Evolutionary conservation across 1,140 invertebrate species (phyloP), one percentile per base, ranked within the genome.

Genomic region (Conus betulinus): DNA sequence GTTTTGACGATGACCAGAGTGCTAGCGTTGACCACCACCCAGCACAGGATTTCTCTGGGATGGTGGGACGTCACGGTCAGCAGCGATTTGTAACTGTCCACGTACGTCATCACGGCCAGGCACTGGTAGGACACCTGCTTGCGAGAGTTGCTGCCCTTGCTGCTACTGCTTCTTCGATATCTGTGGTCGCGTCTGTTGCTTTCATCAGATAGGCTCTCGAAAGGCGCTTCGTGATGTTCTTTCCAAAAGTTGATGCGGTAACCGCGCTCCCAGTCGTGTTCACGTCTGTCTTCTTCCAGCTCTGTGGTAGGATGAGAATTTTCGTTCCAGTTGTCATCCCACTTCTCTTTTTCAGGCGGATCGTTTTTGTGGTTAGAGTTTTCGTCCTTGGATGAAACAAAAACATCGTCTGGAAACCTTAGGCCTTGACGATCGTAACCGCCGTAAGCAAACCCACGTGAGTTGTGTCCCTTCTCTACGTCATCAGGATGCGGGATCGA

Each of bases 1-100:
- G 85, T 87, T 53, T 79, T 87, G 13, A 87, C 51, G 53, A 87
- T 87, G 52, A 87, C 85, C 51, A 87, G 63, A 6, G 85, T 87
- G 20, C 13, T 53, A n/a, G 76, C 71, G 52, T 79, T 53, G 17
- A 87, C 74, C 23, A 87, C 85, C 3, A 87, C 52, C 85, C 85
- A 87, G 85, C 85, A 87, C 51, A 87, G 85, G 52, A 87, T 57
- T 25, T 87, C 85, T 1, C 57, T 20, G 20, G 85, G 85, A 11
- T 87, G 27, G 23, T 57, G 52, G 20, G 85, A 57, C 23, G 85
- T 78, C 51, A 87, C 85, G 7, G 85, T 87, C 71, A 87, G 74
- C 67, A 87, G 10, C 3, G 85, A 87, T 27, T 87, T 79, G n/a
- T 87, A 87, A 39, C 67, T 87, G 85, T 87, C 85, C 23, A 78